phyloP scores from a whole-genome alignment of 2,888 invertebrate genomes.

The Lagria hirta region DNA sequence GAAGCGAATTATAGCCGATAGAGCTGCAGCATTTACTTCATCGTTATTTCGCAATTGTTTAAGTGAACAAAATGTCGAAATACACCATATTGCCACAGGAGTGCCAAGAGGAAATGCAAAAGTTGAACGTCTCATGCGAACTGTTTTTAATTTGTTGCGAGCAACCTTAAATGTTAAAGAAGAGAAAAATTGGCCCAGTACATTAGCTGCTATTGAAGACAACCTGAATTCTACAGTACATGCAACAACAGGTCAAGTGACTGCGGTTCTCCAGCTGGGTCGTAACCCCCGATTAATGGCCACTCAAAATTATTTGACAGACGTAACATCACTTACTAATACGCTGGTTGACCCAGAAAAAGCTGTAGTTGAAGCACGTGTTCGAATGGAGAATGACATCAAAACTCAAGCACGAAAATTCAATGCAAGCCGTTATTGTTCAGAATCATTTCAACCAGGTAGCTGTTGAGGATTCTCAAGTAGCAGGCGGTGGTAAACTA shows the following conservation, averaged over 20 bases:
- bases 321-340: neutral
- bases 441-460: no score
- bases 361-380: neutral
- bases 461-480: constrained; percentile 12
- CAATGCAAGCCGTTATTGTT: neutral
- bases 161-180: constrained; percentile 11
- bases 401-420: neutral
- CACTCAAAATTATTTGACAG: constrained; percentile 7
- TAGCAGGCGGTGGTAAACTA: constrained; percentile 1
- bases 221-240: constrained; percentile 12
- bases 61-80: no score
- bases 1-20: constrained; percentile 8
- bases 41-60: no score
- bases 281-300: constrained; percentile 7
- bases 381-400: neutral
- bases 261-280: constrained; percentile 10
- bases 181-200: neutral
- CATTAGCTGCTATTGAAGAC: neutral
- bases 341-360: neutral
- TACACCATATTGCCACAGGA: no score
- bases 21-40: constrained; percentile 12
- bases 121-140: constrained; percentile 12
- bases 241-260: constrained; percentile 8
- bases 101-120: constrained; percentile 12
- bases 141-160: constrained; percentile 10